Evolutionary conservation across 2,797 vertebrate species (phyloP).

Genomic region (Fratercula arctica): DNA sequence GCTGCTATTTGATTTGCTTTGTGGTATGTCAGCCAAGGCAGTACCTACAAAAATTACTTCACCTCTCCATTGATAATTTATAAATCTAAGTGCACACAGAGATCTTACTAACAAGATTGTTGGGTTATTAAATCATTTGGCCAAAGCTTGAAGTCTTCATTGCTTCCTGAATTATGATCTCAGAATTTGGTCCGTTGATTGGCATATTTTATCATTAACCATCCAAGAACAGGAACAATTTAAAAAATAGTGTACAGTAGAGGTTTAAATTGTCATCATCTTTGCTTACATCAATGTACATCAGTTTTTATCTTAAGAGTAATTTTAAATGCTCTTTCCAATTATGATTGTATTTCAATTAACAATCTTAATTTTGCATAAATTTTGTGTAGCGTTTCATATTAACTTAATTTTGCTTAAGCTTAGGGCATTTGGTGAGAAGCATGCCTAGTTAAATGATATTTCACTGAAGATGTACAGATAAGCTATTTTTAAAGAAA

Average conservation of each 20-base stretch:
- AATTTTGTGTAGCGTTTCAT: background rate
- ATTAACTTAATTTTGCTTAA: background rate
- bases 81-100: background rate
- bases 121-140: background rate
- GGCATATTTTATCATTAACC: background rate
- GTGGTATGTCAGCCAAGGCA: background rate
- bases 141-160: background rate
- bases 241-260: background rate
- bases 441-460: background rate
- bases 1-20: background rate
- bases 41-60: background rate
- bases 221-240: background rate
- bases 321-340: background rate
- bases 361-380: background rate
- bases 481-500: background rate
- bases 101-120: background rate
- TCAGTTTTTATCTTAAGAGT: background rate
- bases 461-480: background rate
- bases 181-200: background rate
- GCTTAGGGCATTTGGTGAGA: background rate
- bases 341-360: background rate
- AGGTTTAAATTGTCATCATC: background rate
- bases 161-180: background rate
- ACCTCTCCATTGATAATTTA: background rate
- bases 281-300: background rate